Conservation (phyloP, 2,797 vertebrate genomes). For the Xenentodon cancila region DNA sequence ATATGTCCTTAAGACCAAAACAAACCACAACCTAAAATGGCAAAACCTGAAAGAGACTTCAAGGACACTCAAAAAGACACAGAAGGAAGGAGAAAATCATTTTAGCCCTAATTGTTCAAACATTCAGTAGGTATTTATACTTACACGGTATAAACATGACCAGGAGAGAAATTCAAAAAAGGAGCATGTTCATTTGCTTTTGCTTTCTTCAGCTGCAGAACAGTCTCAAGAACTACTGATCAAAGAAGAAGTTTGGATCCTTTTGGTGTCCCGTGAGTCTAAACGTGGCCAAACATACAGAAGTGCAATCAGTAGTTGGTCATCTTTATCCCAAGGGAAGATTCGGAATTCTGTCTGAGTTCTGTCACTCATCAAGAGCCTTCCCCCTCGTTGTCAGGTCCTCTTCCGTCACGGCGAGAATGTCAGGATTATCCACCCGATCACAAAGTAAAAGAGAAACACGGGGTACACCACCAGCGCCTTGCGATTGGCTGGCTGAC, state of each 20-base stretch:
- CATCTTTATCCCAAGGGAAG: conserved; percentile 25
- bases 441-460: conserved; percentile 98
- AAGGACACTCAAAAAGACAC: too few relatives aligned
- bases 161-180: conserved; percentile 23
- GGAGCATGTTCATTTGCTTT: conserved; percentile 13
- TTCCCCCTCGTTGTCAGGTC: conserved; percentile 2
- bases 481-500: conserved; percentile 93
- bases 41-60: too few relatives aligned
- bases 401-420: conserved; percentile 81
- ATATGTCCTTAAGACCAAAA: too few relatives aligned
- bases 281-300: conserved; percentile 13
- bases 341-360: conserved; percentile 28
- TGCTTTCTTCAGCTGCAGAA: conserved; percentile 4
- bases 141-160: conserved; percentile 25
- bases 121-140: conserved; percentile 42
- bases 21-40: too few relatives aligned
- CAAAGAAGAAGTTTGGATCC: background rate
- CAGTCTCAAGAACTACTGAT: background rate
- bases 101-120: conserved; percentile 18
- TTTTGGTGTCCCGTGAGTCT: background rate
- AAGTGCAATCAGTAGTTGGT: conserved; percentile 49
- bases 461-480: conserved; percentile 94
- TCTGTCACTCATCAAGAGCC: conserved; percentile 7
- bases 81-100: background rate
- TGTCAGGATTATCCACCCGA: conserved; percentile 97